phyloP scores from a whole-genome alignment of 2,888 invertebrate genomes.

The Cryptophagus acutangulus region DNA sequence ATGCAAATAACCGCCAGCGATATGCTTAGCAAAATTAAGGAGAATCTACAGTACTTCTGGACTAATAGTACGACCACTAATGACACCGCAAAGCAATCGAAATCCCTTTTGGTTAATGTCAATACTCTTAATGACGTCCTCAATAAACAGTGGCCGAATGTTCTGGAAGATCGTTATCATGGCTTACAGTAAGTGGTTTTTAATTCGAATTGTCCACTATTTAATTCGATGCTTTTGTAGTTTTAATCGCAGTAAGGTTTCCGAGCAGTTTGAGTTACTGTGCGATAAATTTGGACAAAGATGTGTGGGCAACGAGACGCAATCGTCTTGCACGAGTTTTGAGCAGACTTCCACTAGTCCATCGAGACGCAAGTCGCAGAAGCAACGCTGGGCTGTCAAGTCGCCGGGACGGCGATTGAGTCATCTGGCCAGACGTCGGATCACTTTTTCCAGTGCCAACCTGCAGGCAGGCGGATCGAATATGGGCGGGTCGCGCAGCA shows the following conservation, averaged over 20 bases:
- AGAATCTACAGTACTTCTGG: conserved; percentile 37
- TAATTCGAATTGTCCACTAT: not conserved
- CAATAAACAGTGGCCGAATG: conserved; percentile 55
- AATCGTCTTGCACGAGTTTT: conserved; percentile 60
- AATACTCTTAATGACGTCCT: conserved; percentile 44
- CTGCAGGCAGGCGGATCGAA: conserved; percentile 51
- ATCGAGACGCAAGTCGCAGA: conserved; percentile 53
- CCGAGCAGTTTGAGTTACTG: conserved; percentile 67
- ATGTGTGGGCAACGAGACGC: conserved; percentile 71
- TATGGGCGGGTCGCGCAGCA: conserved; percentile 41
- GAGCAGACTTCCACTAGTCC: conserved; percentile 60
- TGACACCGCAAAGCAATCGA: conserved; percentile 16
- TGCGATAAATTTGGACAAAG: conserved; percentile 63
- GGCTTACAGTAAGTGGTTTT: conserved; percentile 62
- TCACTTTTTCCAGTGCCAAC: conserved; percentile 70
- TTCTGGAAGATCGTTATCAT: conserved; percentile 59
- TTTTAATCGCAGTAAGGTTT: conserved; percentile 63
- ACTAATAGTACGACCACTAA: conserved; percentile 11
- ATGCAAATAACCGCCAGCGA: conserved; percentile 61
- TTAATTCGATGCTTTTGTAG: conserved; percentile 46
- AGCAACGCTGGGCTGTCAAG: conserved; percentile 48
- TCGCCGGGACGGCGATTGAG: conserved; percentile 74
- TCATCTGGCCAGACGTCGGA: conserved; percentile 69
- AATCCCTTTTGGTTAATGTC: conserved; percentile 39
- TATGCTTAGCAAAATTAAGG: conserved; percentile 52